Percentiles rank a stretch among this genome's conserved stretches.
Conservation (phyloP, 1,140 invertebrate genomes). For the Phortica variegata region DNA sequence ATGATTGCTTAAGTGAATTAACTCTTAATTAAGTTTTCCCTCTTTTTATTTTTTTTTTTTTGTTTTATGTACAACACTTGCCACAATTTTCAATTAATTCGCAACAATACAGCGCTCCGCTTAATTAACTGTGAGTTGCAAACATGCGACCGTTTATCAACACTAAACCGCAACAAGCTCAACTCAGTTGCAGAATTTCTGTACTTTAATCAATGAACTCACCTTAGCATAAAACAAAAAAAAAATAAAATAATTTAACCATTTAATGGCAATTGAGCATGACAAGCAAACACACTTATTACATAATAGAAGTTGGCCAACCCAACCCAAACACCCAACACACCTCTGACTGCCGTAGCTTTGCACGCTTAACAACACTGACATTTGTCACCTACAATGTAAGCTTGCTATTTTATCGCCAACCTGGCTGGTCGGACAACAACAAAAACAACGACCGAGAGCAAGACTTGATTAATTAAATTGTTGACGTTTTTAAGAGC, state of each 20-base stretch:
- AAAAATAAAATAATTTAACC: conserved; percentile 27
- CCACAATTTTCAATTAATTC: not conserved
- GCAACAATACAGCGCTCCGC: not conserved
- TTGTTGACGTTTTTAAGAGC: conserved; percentile 52
- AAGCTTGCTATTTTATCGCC: not conserved
- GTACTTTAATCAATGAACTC: not conserved
- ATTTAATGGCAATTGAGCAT: conserved; percentile 40
- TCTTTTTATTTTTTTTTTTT: not conserved
- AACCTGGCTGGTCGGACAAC: no score
- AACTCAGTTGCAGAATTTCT: not conserved
- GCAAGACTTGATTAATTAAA: conserved; percentile 53
- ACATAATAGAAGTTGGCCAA: conserved; percentile 16
- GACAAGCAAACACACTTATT: conserved; percentile 5
- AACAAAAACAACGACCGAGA: no score
- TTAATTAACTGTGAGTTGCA: not conserved
- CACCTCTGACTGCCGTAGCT: not conserved
- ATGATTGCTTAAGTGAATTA: no score
- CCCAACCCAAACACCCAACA: not conserved
- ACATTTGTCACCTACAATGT: conserved; percentile 12
- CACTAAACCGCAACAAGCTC: no score
- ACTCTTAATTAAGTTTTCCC: no score
- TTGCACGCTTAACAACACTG: no score
- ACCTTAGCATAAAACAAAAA: not conserved
- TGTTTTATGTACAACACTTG: not conserved
- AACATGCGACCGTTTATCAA: no score